phyloP scores from a whole-genome alignment of 2,888 invertebrate genomes.

The Peribatodes rhomboidaria region DNA sequence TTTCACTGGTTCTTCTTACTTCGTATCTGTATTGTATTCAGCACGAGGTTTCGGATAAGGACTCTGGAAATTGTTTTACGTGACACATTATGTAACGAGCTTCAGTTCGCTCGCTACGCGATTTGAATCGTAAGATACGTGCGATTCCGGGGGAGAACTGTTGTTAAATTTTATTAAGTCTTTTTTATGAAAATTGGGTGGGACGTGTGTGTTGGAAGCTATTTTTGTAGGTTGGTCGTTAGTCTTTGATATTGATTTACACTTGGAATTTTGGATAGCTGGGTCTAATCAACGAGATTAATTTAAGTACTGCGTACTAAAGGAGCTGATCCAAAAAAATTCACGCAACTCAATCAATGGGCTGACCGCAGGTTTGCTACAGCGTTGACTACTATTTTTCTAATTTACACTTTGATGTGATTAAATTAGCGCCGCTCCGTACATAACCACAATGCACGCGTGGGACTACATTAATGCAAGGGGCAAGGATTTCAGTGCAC shows the following conservation, averaged over 20 bases:
- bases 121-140: constrained; percentile 46
- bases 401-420: too few relatives aligned
- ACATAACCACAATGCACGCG: too few relatives aligned
- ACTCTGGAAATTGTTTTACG: constrained; percentile 76
- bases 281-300: too few relatives aligned
- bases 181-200: constrained; percentile 35
- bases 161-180: constrained; percentile 38
- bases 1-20: constrained; percentile 40
- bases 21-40: constrained; percentile 63
- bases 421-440: too few relatives aligned
- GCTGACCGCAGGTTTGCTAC: too few relatives aligned
- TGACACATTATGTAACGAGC: constrained; percentile 73
- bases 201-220: constrained; percentile 11
- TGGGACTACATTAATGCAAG: too few relatives aligned
- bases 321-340: too few relatives aligned
- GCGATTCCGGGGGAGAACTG: constrained; percentile 35
- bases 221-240: constrained; percentile 16
- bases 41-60: constrained; percentile 66
- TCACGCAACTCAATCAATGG: too few relatives aligned
- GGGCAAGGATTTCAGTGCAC: too few relatives aligned
- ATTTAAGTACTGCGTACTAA: too few relatives aligned
- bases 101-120: constrained; percentile 48
- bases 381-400: too few relatives aligned
- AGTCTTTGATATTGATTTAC: constrained; percentile 29
- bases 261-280: too few relatives aligned